Conservation (phyloP, 2,113 vertebrate genomes). For the Lagopus leucura region DNA sequence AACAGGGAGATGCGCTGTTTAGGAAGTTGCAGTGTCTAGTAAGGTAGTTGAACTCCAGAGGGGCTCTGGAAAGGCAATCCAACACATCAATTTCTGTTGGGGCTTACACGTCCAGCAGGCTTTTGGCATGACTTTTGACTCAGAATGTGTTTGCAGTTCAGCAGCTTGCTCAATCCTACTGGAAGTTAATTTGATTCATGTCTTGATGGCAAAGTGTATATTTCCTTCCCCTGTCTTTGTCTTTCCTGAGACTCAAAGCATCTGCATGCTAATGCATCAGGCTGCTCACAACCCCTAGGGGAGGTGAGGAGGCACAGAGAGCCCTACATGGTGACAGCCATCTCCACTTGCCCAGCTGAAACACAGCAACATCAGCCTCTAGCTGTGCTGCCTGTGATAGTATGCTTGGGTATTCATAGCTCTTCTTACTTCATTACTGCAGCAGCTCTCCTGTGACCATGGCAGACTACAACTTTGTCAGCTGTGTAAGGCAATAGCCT, state of each 20-base stretch:
- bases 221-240: background rate
- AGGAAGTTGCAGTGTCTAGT: slow-evolving; percentile 21
- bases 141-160: background rate
- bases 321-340: background rate
- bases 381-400: background rate
- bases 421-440: background rate
- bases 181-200: background rate
- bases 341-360: background rate
- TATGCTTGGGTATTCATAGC: background rate
- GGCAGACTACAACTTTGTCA: background rate
- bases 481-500: background rate
- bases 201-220: background rate
- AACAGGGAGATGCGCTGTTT: background rate
- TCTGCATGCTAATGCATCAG: background rate
- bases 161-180: background rate
- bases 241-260: background rate
- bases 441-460: background rate
- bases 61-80: background rate
- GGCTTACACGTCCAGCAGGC: background rate
- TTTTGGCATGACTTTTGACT: background rate
- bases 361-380: background rate
- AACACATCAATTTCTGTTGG: background rate
- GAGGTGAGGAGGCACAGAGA: background rate
- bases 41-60: background rate
- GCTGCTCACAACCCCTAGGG: background rate